Percentiles rank a stretch among this genome's conserved stretches.
These are phyloP conservation scores for Papilio demoleus DNA, from an alignment of 2,888 invertebrate species.

Conservation along the genomic window DNA sequence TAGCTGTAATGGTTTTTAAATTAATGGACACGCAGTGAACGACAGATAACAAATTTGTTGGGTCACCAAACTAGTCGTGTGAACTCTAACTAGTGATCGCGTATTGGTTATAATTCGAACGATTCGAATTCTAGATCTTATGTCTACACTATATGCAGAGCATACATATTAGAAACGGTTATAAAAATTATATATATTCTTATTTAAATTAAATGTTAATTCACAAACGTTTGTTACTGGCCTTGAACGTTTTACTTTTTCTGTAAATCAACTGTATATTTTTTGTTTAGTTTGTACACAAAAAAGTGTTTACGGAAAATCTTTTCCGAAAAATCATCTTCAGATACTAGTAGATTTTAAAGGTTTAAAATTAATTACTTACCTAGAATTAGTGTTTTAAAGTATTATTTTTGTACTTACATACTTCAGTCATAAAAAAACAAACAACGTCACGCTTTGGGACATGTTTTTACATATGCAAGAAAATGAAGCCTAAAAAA, in stretches of 20 bases:
- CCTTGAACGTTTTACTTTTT: slow-evolving; percentile 8
- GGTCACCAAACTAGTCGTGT: slow-evolving; percentile 8
- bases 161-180: too few species aligned
- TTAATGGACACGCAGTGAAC: slow-evolving; percentile 20
- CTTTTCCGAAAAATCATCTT: neutral
- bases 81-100: neutral
- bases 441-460: neutral
- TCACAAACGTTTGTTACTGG: neutral
- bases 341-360: neutral
- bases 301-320: slow-evolving; percentile 11
- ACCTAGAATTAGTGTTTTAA: neutral
- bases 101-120: neutral
- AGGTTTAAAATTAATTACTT: neutral
- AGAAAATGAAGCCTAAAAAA: neutral
- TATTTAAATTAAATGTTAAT: neutral
- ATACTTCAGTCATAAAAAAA: neutral
- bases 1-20: slow-evolving; percentile 35
- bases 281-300: neutral
- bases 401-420: neutral
- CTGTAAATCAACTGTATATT: neutral
- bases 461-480: neutral
- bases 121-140: neutral
- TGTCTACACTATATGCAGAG: neutral
- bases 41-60: slow-evolving; percentile 30
- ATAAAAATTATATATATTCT: neutral